Evolutionary conservation across 2,888 invertebrate species (phyloP), one percentile per base, ranked within the genome.

Genomic region (Mimas tiliae): DNA sequence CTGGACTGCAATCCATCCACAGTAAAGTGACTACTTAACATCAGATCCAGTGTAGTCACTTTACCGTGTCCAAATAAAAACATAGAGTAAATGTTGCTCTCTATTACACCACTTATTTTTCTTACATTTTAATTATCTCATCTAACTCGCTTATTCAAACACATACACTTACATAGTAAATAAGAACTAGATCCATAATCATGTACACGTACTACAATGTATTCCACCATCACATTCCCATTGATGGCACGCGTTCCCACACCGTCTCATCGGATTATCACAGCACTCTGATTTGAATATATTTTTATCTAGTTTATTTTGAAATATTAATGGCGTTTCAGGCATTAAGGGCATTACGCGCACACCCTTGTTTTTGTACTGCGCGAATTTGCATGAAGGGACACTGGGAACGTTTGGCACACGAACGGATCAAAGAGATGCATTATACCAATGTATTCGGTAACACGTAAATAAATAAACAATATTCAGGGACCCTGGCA

Each of bases 391-490:
- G 91, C 93, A 91, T 83, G 79, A 70, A 70, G 77, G 80, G 84
- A 81, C 78, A 75, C 79, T 74, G 76, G 74, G 74, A 72, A 73
- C 76, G 80, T 76, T 87, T 84, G 87, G 89, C 88, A 87, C 84
- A 81, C 76, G 81, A 74, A 75, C 80, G 80, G 87, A 85, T 86
- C 87, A 86, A 81, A 85, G 83, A 75, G 83, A 79, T 85, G 89
- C 87, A 88, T 88, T 88, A 87, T 80, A 77, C 78, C 70, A 86
- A 87, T 86, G 88, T 90, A 90, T 91, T 90, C 89, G 81, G 75
- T 84, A 86, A 88, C 92, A 91, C 91, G 90, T 90, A 91, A 90
- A 91, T 91, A 91, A 91, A 91, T 91, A 89, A 90, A 89, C 89
- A 88, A 76, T 76, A 73, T 72, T 71, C 72, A 68, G 71, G 72